A percentile compares a stretch with the other conserved stretches of the same genome.
Evolutionary conservation across 2,888 invertebrate genomes (phyloP).

Genomic region (Drosophila picticornis): DNA sequence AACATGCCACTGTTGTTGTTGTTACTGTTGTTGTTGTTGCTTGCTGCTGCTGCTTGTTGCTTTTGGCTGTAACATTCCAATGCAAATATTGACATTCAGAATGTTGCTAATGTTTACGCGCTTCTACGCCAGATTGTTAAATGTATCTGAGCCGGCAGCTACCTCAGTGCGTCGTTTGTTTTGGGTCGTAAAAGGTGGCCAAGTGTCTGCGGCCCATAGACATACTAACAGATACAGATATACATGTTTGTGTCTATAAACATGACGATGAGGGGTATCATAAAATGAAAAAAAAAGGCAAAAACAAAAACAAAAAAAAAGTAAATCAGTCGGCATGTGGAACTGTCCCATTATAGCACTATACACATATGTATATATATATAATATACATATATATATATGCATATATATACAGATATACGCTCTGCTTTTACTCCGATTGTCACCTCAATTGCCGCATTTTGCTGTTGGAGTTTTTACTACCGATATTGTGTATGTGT

Average conservation of each 20-base stretch:
- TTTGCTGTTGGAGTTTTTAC: constrained; percentile 58
- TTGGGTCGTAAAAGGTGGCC: constrained; percentile 67
- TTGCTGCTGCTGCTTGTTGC: constrained; percentile 26
- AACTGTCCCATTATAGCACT: constrained; percentile 29
- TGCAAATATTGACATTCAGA: constrained; percentile 69
- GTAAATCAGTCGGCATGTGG: constrained; percentile 48
- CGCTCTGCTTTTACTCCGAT: constrained; percentile 43
- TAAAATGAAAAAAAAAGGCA: constrained; percentile 40
- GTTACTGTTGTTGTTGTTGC: background rate
- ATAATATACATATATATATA: background rate
- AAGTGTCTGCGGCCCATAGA: constrained; percentile 34
- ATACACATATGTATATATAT: background rate
- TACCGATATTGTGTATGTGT: constrained; percentile 66
- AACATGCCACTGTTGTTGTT: constrained; percentile 23
- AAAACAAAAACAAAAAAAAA: constrained; percentile 16
- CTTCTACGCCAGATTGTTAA: constrained; percentile 53
- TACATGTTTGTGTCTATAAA: constrained; percentile 34
- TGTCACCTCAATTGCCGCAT: constrained; percentile 78
- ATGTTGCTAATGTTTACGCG: constrained; percentile 63
- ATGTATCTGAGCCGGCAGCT: constrained; percentile 55
- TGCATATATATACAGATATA: constrained; percentile 7
- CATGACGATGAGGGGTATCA: constrained; percentile 43
- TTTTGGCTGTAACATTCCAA: constrained; percentile 56
- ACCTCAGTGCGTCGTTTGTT: constrained; percentile 67
- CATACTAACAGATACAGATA: constrained; percentile 16